phyloP scores from a whole-genome alignment of 2,888 invertebrate species.

The Oligia strigilis region DNA sequence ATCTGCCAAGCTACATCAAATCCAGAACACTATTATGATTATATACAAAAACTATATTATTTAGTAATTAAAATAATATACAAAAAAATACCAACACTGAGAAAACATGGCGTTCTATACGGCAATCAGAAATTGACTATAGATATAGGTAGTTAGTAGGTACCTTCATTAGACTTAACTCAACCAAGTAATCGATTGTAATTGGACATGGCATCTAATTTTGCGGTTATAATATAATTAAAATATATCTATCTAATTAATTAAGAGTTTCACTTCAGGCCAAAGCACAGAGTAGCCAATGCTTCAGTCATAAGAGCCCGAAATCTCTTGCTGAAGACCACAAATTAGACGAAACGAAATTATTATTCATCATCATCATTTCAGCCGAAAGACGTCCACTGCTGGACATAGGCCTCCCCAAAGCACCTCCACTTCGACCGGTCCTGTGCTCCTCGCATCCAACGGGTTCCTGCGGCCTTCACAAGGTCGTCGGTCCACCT shows the following conservation, averaged over 20 bases:
- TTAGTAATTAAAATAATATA: not conserved
- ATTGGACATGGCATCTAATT: constrained; percentile 27
- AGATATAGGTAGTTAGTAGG: not conserved
- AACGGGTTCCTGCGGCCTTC: too few relatives aligned
- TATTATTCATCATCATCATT: too few relatives aligned
- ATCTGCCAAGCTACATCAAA: not conserved
- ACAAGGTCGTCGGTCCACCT: too few relatives aligned
- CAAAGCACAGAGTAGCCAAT: not conserved
- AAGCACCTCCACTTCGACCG: too few relatives aligned
- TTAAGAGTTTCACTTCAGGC: not conserved
- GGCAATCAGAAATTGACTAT: constrained; percentile 1
- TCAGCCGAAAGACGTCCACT: too few relatives aligned
- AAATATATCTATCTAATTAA: not conserved
- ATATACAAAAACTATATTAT: not conserved
- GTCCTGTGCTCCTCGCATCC: too few relatives aligned
- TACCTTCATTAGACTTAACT: constrained; percentile 4
- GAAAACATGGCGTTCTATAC: constrained; percentile 8
- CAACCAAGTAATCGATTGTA: constrained; percentile 42
- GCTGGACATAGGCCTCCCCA: too few relatives aligned
- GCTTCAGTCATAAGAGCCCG: not conserved
- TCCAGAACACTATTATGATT: not conserved
- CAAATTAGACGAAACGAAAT: not conserved
- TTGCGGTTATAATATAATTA: constrained; percentile 3
- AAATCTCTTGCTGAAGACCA: not conserved
- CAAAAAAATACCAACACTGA: constrained; percentile 11